Base-by-base conservation (phyloP, 1,140 invertebrate genomes). In the Rhagoletis zephyria region DNA sequence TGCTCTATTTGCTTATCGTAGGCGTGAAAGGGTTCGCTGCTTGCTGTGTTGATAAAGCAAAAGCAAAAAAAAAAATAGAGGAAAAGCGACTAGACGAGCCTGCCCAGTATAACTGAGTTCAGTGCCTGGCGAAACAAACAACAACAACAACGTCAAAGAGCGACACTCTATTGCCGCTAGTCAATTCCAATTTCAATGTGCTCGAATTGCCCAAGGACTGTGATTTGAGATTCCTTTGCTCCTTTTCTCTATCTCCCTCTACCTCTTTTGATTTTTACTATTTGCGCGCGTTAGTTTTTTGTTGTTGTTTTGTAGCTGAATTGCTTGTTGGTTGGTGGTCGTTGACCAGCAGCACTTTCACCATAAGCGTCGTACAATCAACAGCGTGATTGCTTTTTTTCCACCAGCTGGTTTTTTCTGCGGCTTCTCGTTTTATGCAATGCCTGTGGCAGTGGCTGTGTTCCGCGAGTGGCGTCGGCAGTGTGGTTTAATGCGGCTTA, bases 11-110 rank as follows among this genome's bases (percentile, higher is more conserved):
- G 67, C 70, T 63, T 85, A 51, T 65, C 63, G 74, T 48, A 74
- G 87, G 60, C 85, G 85, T 19, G 74, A 60, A 42, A 86, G 85
- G 40, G 19, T 64, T 40, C 19, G 87, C 70, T 86, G 85, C 87
- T 88, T 85, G 61, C 30, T 67, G 30, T 4, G 5, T 67, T 67
- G 64, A 14, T 67, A 19, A 4, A 67, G 6, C 19, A 67, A 40
- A 9, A 67, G 40, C n/a, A n/a, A n/a, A 40, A 67, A 67, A 40
- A 30, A 19, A 16, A 7, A 5, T 67, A 67, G 30, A 30, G 7
- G 7, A 63, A 1, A 63, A 63, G 12, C 51, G 10, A 56, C 51
- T 7, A 56, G 51, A 7, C 51, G 51, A 5, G 51, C 51, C 2
- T 5, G 10, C 10, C 5, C 51, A 56, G 51, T 5, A 56, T 10